phyloP scores from a whole-genome alignment of 1,140 invertebrate species.

The Drosophila lacertosa region DNA sequence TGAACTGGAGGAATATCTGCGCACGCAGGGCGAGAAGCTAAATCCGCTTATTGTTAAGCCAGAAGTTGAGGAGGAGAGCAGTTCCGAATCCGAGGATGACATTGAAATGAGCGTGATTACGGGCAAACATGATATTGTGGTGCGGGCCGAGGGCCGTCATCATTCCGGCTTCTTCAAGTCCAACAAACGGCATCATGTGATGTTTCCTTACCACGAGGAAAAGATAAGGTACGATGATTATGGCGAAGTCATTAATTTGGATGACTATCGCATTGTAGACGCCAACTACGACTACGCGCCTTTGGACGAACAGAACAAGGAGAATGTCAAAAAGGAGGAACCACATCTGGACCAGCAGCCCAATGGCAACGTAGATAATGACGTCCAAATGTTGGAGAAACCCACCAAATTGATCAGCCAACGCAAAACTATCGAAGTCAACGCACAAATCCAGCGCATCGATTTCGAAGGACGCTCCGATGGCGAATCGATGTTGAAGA shows the following conservation, averaged over 20 bases:
- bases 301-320: slow-evolving; percentile 90
- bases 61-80: slow-evolving; percentile 80
- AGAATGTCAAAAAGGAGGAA: slow-evolving; percentile 85
- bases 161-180: slow-evolving; percentile 94
- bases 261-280: slow-evolving; percentile 94
- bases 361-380: slow-evolving; percentile 85
- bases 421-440: slow-evolving; percentile 90
- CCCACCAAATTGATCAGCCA: slow-evolving; percentile 95
- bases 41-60: slow-evolving; percentile 84
- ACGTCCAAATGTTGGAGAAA: slow-evolving; percentile 87
- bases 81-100: slow-evolving; percentile 90
- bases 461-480: slow-evolving; percentile 99
- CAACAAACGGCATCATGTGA: slow-evolving; percentile 96
- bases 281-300: slow-evolving; percentile 68
- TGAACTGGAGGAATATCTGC: slow-evolving; percentile 95
- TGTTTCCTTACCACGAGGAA: slow-evolving; percentile 98
- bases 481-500: slow-evolving; percentile 97
- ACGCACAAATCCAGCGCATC: slow-evolving; percentile 95
- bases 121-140: slow-evolving; percentile 95
- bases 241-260: slow-evolving; percentile 95
- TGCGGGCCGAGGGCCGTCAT: slow-evolving; percentile 90
- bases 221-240: slow-evolving; percentile 96
- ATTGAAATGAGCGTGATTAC: slow-evolving; percentile 91
- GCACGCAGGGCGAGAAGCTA: slow-evolving; percentile 86
- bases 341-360: slow-evolving; percentile 86